Base-by-base conservation (phyloP, 2,113 vertebrate genomes). In the Athene noctua region DNA sequence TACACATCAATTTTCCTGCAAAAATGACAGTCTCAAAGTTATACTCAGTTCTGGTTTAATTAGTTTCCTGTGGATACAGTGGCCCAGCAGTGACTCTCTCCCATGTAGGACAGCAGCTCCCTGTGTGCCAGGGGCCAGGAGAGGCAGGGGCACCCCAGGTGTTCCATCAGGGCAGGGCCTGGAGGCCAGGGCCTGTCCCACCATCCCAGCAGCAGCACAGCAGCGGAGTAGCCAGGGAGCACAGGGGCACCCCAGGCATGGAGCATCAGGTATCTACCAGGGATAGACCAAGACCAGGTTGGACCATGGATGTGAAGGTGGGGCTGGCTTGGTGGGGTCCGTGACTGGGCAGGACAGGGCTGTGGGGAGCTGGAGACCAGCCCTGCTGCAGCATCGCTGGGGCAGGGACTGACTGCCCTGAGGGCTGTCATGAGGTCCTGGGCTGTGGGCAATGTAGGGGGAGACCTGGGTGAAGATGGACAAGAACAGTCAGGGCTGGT, bases 251-350 rank as follows among this genome's bases (percentile, higher is more conserved):
- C 10, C 26, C 22, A 40, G 18, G 10, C 34, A 25, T 2, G 1
- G 27, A 2, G 10, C 9, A 47, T 29, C 32, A 44, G 21, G 6
- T 8, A 42, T 32, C 17, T 58, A 38, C 25, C 22, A 55, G 9
- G 18, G 9, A 10, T 40, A 70, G 13, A 7, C 16, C 40, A 22
- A 40, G 15, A 25, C 6, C 30, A 17, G 11, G 7, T 23, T 61
- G 15, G n/a, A 4, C 29, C 0, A 1, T 10, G 9, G 15, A 13
- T 4, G 6, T 34, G 5, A 0, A 2, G 2, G 4, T 63, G 10
- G 11, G 17, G 9, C 4, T 0, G 2, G 15, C 11, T 47, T 2
- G 0, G 21, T 1, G 14, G 17, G 7, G 15, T 12, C 7, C 4
- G 1, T 14, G 44, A 12, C 20, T 1, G 2, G n/a, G 22, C 15